Percentiles rank a stretch among this genome's conserved stretches.
These are phyloP conservation scores for Drosophila mayri DNA, from an alignment of 1,140 invertebrate genomes.

Conservation along the genomic window DNA sequence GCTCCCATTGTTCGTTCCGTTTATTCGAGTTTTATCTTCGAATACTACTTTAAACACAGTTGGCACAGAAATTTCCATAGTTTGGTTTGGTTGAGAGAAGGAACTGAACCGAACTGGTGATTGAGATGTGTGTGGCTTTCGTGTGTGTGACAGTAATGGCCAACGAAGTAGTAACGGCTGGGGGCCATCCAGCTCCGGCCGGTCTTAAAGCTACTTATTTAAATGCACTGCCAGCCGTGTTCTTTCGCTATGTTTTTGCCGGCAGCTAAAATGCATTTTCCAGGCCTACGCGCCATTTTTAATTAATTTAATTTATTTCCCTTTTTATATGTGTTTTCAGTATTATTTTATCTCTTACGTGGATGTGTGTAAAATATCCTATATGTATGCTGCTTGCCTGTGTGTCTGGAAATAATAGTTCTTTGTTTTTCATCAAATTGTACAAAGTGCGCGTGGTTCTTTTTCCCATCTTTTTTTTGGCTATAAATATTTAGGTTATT, in stretches of 20 bases:
- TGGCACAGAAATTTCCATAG: slow-evolving; percentile 72
- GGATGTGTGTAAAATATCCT: slow-evolving; percentile 49
- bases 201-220: slow-evolving; percentile 56
- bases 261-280: slow-evolving; percentile 39
- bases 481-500: slow-evolving; percentile 64
- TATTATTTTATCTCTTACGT: slow-evolving; percentile 33
- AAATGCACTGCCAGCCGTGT: slow-evolving; percentile 37
- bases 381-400: slow-evolving; percentile 40
- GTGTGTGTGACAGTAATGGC: slow-evolving; percentile 30
- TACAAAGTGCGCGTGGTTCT: slow-evolving; percentile 63
- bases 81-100: slow-evolving; percentile 61
- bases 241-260: slow-evolving; percentile 16
- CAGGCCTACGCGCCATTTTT: slow-evolving; percentile 52
- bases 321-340: slow-evolving; percentile 14
- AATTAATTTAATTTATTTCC: slow-evolving; percentile 46
- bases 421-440: slow-evolving; percentile 56
- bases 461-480: slow-evolving; percentile 31
- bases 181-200: slow-evolving; percentile 1
- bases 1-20: slow-evolving; percentile 24
- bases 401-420: slow-evolving; percentile 52
- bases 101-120: slow-evolving; percentile 72
- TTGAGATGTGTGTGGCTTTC: slow-evolving; percentile 32
- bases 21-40: slow-evolving; percentile 39
- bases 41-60: slow-evolving; percentile 67
- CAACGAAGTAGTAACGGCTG: slow-evolving; percentile 33